Percentiles rank a stretch among this genome's conserved stretches.
Conservation (phyloP, 1,140 invertebrate species). For the Drosophila kohkoa region DNA sequence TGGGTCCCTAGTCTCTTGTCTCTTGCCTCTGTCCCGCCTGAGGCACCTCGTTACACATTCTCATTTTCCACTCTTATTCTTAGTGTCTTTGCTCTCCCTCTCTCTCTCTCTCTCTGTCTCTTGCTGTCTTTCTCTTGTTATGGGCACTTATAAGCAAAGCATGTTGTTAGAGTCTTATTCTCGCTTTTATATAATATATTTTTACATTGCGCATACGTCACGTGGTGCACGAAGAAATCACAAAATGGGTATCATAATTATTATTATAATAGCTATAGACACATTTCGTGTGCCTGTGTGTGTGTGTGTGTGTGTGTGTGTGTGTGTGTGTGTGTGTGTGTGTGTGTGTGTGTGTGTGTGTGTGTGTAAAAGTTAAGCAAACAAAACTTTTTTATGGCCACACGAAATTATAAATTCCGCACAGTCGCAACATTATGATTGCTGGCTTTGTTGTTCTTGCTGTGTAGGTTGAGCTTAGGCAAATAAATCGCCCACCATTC, state of each 20-base stretch:
- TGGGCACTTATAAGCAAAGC: slow-evolving; percentile 51
- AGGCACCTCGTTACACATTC: slow-evolving; percentile 7
- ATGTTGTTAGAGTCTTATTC: slow-evolving; percentile 38
- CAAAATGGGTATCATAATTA: slow-evolving; percentile 46
- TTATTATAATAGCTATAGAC: slow-evolving; percentile 39
- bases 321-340: background rate
- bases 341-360: slow-evolving; percentile 1
- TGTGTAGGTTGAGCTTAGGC: slow-evolving; percentile 56
- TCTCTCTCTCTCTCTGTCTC: background rate
- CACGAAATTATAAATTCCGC: slow-evolving; percentile 54
- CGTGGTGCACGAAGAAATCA: slow-evolving; percentile 61
- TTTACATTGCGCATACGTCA: slow-evolving; percentile 65
- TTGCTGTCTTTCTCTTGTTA: too few relatives aligned
- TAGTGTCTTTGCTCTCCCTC: background rate
- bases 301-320: too few relatives aligned
- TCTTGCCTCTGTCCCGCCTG: background rate
- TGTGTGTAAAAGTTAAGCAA: slow-evolving; percentile 21
- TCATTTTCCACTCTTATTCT: slow-evolving; percentile 22
- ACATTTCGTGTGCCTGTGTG: slow-evolving; percentile 6
- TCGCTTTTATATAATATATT: slow-evolving; percentile 16
- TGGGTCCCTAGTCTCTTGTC: background rate
- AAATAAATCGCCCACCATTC: slow-evolving; percentile 66
- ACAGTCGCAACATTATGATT: slow-evolving; percentile 27
- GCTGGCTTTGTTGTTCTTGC: slow-evolving; percentile 31
- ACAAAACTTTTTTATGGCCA: slow-evolving; percentile 54